Percentiles rank a stretch among this genome's conserved stretches.
Conservation (phyloP, 2,888 invertebrate genomes). For the Athripsodes cinereus region DNA sequence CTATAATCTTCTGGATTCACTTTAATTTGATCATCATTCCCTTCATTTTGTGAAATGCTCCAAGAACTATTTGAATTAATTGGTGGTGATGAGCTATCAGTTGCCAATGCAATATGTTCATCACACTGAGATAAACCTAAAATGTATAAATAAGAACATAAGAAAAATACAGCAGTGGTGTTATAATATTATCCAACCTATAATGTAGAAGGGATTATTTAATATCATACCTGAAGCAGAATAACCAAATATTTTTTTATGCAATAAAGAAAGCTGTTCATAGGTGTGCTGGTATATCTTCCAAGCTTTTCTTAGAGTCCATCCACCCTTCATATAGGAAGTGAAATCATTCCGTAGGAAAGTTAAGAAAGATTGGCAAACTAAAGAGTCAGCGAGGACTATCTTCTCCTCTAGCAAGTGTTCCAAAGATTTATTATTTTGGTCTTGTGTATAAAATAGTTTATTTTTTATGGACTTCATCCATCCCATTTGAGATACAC, state of each 20-base stretch:
- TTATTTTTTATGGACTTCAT: constrained; percentile 45
- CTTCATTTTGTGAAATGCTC: constrained; percentile 14
- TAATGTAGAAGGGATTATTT: no score
- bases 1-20: not conserved
- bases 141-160: not conserved
- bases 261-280: constrained; percentile 44
- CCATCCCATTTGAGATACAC: constrained; percentile 50
- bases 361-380: constrained; percentile 58
- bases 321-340: constrained; percentile 58
- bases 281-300: constrained; percentile 61
- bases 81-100: constrained; percentile 9
- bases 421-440: constrained; percentile 33
- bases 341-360: constrained; percentile 60
- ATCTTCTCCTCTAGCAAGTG: constrained; percentile 57
- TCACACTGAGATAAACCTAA: constrained; percentile 7
- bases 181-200: no score
- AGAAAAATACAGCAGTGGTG: no score
- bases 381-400: constrained; percentile 59
- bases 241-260: constrained; percentile 43
- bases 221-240: not conserved
- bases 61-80: constrained; percentile 17
- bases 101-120: not conserved
- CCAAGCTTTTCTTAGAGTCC: constrained; percentile 64
- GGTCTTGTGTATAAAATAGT: constrained; percentile 29
- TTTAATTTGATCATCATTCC: not conserved